A percentile compares a stretch with the other conserved stretches of the same genome.
phyloP scores from a whole-genome alignment of 2,113 vertebrate genomes.

The Spheniscus mendiculus region DNA sequence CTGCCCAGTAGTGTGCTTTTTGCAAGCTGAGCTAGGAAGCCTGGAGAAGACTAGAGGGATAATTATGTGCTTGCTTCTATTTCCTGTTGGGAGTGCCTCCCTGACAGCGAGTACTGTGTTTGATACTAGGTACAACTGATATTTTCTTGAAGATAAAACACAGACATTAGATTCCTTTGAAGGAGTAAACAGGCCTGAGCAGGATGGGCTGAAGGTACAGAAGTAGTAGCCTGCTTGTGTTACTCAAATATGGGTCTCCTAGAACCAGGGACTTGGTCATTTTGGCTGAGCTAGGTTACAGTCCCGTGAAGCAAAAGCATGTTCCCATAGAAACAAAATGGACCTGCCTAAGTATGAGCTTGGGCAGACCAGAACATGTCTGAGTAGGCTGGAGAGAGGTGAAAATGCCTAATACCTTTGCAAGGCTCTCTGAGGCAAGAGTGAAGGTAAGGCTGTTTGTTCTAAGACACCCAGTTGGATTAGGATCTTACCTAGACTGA shows the following conservation, averaged over 20 bases:
- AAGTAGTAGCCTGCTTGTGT: not conserved
- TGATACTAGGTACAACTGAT: not conserved
- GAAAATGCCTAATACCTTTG: not conserved
- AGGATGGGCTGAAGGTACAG: not conserved
- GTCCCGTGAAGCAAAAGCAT: not conserved
- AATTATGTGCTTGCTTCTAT: not conserved
- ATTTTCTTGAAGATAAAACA: slow-evolving; percentile 1
- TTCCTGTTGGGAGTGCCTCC: slow-evolving; percentile 30
- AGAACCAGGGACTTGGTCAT: not conserved
- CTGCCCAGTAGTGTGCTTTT: not conserved
- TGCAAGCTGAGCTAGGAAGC: not conserved
- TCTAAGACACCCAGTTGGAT: not conserved
- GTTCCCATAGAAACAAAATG: not conserved
- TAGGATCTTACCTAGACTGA: not conserved
- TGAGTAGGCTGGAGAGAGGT: not conserved
- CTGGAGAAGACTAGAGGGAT: not conserved
- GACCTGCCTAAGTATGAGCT: not conserved
- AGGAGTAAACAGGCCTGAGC: not conserved
- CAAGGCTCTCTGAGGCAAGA: not conserved
- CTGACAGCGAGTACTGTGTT: not conserved
- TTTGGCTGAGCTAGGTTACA: not conserved
- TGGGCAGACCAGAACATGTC: not conserved
- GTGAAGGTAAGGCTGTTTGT: not conserved
- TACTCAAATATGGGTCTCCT: not conserved
- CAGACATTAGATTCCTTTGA: not conserved